Percentiles rank a stretch among this genome's conserved stretches.
These are phyloP conservation scores for Brachyistius frenatus DNA, from an alignment of 2,113 vertebrate genomes.

Conservation along the genomic window DNA sequence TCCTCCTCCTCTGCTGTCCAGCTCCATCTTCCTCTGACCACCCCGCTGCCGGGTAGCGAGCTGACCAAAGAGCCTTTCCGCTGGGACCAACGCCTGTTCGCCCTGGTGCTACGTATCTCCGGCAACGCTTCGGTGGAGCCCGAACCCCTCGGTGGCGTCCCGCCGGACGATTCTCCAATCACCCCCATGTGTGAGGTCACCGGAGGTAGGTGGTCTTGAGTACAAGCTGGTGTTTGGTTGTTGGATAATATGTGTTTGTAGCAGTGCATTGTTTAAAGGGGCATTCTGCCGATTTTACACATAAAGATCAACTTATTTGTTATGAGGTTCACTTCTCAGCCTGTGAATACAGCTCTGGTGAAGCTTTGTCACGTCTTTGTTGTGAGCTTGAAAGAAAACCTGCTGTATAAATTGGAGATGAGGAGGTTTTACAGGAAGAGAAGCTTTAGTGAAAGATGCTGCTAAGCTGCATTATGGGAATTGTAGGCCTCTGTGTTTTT, in stretches of 20 bases:
- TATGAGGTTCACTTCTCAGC: too few relatives aligned
- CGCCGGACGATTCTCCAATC: constrained; percentile 92
- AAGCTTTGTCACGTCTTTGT: neutral
- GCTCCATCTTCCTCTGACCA: constrained; percentile 95
- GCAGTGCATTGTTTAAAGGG: too few relatives aligned
- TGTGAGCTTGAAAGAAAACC: neutral
- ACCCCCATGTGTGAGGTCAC: constrained; percentile 97
- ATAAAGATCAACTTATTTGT: too few relatives aligned
- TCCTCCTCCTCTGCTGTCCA: constrained; percentile 66
- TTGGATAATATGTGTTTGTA: too few relatives aligned
- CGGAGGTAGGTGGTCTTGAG: constrained; percentile 83
- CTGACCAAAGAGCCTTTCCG: constrained; percentile 96
- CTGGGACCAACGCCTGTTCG: constrained; percentile 95
- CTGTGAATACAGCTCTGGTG: neutral
- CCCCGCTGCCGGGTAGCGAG: constrained; percentile 94
- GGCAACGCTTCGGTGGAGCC: constrained; percentile 89
- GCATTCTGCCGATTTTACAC: too few relatives aligned
- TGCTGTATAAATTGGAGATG: neutral
- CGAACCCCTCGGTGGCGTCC: constrained; percentile 89
- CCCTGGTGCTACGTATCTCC: constrained; percentile 91
- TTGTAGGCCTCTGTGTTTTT: neutral
- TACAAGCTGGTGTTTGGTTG: constrained; percentile 28
- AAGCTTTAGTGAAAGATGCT: neutral
- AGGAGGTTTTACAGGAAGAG: neutral
- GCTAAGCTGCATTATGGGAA: constrained; percentile 11